phyloP scores from a whole-genome alignment of 1,140 invertebrate genomes.

The Drosophila dunni region DNA sequence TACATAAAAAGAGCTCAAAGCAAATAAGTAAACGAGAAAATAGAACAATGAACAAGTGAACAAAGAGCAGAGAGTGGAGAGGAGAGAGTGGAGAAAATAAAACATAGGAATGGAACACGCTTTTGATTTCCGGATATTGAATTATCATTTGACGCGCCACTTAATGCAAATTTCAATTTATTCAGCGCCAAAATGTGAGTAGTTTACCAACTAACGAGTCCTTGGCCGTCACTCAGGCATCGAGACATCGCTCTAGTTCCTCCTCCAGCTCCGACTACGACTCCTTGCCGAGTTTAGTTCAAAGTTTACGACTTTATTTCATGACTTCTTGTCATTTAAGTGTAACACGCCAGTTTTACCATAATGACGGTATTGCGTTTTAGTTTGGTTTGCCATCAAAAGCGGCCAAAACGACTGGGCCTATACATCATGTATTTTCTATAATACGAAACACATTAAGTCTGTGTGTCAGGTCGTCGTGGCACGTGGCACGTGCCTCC shows the following conservation, averaged over 20 bases:
- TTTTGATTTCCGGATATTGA: constrained; percentile 63
- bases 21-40: constrained; percentile 9
- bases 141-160: constrained; percentile 65
- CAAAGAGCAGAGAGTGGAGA: neutral
- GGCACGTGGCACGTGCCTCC: constrained; percentile 63
- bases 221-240: constrained; percentile 17
- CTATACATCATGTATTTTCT: constrained; percentile 70
- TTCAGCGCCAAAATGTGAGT: constrained; percentile 31
- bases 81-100: neutral
- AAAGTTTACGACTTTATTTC: constrained; percentile 76
- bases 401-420: neutral
- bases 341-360: constrained; percentile 69
- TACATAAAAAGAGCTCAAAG: constrained; percentile 43
- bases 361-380: constrained; percentile 80
- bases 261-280: no score
- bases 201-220: constrained; percentile 16
- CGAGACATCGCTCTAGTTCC: constrained; percentile 13
- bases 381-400: constrained; percentile 39
- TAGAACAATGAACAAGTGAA: neutral
- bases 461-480: constrained; percentile 27
- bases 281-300: neutral
- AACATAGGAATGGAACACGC: neutral
- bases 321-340: constrained; percentile 79
- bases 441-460: constrained; percentile 65
- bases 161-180: constrained; percentile 77